Evolutionary conservation across 2,113 vertebrate species (phyloP).

Genomic region (Petrocephalus zakoni): DNA sequence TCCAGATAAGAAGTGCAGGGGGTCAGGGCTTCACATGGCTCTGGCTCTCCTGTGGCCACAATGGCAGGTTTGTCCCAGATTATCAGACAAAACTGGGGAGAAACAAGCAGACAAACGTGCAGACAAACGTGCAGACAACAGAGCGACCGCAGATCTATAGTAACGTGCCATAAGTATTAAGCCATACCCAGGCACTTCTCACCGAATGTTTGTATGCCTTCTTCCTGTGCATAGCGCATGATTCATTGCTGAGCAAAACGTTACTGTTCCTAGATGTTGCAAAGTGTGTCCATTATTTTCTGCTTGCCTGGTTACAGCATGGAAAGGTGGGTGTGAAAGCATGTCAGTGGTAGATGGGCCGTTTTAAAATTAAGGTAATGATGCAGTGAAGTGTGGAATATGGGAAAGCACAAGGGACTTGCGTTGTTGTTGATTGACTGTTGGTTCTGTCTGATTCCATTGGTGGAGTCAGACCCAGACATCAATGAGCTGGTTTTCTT

Average conservation of each 20-base stretch:
- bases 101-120: neutral
- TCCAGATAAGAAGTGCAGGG: conserved; percentile 60
- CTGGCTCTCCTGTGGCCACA: conserved; percentile 51
- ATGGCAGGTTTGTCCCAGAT: conserved; percentile 63
- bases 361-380: neutral
- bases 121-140: neutral
- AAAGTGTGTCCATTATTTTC: neutral
- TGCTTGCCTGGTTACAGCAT: neutral
- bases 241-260: neutral
- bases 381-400: neutral
- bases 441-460: neutral
- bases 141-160: neutral
- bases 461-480: neutral
- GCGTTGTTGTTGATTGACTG: neutral
- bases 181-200: neutral
- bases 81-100: conserved; percentile 58
- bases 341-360: conserved; percentile 5
- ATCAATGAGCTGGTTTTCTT: neutral
- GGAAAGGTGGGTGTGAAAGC: conserved; percentile 1
- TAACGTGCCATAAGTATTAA: neutral
- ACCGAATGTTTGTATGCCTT: conserved; percentile 19
- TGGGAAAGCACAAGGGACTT: neutral
- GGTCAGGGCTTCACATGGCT: conserved; percentile 57
- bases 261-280: neutral
- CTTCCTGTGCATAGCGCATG: conserved; percentile 17